Evolutionary conservation across 2,888 invertebrate species (phyloP), one percentile per base, ranked within the genome.

Genomic region (Doris montereyensis): DNA sequence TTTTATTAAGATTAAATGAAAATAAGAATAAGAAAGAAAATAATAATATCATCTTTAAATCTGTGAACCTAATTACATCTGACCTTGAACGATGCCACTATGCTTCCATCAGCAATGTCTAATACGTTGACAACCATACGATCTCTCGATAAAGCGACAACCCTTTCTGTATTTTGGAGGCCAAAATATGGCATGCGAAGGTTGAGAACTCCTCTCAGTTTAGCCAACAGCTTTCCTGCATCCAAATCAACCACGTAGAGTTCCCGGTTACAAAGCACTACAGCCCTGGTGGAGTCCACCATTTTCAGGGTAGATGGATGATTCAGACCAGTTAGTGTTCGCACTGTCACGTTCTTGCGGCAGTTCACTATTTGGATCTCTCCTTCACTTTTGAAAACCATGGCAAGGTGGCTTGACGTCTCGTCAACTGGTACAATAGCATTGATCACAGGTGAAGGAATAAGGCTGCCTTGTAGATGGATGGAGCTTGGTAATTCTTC

Each of bases 151-250:
- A 97, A 93, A 2, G 96, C 95, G 41, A 97, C 96, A 82, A 95
- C 92, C 89, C 96, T 96, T 74, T 94, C 94, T 74, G 94, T 92
- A 92, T 96, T 95, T 90, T 96, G 96, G 10, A 96, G 93, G 0
- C 96, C 96, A 92, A 95, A 97, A 91, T 94, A 96, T 79, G 97
- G 96, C 96, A 96, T 96, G 92, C 96, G 96, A 91, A 97, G 96
- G 92, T 97, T 97, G 96, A 97, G 96, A 34, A 97, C 95, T 60
- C 92, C 91, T 89, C 96, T 95, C 68, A 96, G 91, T 60, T 95
- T 94, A 13, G 95, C 94, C 87, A 95, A 88, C 90, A 94, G 94
- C 26, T 86, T 85, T 1, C 96, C 96, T 91, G 94, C 94, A 87
- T 96, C 94, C 76, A 97, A 92, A 91, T 97, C 95, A 87, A 95